Conservation (phyloP, 2,113 vertebrate species). For the Petrocephalus microphthalmus region DNA sequence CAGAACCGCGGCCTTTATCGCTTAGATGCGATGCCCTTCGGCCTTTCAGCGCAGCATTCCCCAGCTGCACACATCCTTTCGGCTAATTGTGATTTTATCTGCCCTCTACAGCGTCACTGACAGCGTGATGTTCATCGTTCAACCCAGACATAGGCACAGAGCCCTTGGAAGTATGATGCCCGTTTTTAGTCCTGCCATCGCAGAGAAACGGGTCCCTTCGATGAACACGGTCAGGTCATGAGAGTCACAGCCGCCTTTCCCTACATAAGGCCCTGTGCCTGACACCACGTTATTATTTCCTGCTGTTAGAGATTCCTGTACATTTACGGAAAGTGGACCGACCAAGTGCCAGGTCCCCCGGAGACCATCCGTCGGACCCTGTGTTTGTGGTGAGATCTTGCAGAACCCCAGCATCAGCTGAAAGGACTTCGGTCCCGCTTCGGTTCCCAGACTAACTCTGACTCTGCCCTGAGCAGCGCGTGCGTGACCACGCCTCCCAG, state of each 20-base stretch:
- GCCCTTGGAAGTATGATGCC: not conserved
- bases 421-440: not conserved
- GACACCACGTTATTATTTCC: not conserved
- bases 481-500: not conserved
- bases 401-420: not conserved
- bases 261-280: not conserved
- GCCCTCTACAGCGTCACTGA: not conserved
- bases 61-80: not conserved
- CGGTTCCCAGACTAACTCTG: not conserved
- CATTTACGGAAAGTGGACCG: not conserved
- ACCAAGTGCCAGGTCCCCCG: not conserved
- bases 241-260: not conserved
- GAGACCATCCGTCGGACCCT: not conserved
- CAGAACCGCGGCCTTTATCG: not conserved
- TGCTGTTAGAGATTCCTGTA: not conserved
- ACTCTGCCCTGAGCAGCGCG: not conserved
- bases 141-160: not conserved
- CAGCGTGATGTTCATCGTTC: not conserved
- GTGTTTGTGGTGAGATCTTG: not conserved
- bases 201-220: not conserved
- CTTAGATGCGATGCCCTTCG: not conserved
- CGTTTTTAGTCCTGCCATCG: not conserved
- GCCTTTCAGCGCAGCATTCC: not conserved
- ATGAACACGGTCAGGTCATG: not conserved
- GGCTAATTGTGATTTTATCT: not conserved